Conservation (phyloP, 2,113 vertebrate genomes). For the Tragelaphus imberbis region DNA sequence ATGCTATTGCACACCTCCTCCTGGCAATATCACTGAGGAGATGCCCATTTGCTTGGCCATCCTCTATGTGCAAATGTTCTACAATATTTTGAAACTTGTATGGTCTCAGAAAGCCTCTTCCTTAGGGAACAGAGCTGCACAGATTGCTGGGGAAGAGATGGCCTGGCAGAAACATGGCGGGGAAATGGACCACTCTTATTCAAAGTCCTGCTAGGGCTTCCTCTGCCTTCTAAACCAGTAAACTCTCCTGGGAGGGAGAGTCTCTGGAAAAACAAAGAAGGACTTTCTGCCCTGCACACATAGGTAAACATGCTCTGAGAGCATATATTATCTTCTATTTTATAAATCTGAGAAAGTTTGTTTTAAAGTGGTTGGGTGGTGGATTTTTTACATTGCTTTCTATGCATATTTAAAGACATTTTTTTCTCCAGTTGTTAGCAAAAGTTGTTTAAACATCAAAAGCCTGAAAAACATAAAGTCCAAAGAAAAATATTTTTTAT, state of each 20-base stretch:
- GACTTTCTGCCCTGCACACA: background rate
- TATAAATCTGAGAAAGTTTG: conserved; percentile 1
- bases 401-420: conserved; percentile 51
- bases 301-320: background rate
- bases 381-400: conserved; percentile 22
- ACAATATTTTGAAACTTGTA: background rate
- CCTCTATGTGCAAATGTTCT: background rate
- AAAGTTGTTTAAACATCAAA: conserved; percentile 59
- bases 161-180: background rate
- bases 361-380: background rate
- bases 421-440: conserved; percentile 7
- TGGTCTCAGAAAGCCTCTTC: background rate
- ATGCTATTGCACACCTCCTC: background rate
- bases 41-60: background rate
- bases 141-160: background rate
- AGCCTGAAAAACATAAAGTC: conserved; percentile 50
- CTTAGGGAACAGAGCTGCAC: background rate
- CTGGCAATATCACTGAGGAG: background rate
- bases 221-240: background rate
- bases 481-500: conserved; percentile 49
- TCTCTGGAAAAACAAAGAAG: background rate
- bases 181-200: background rate
- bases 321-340: background rate
- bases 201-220: background rate
- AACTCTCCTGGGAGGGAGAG: background rate